Evolutionary conservation across 2,797 vertebrate genomes (phyloP).

Genomic region (Gymnoscopelus braueri): DNA sequence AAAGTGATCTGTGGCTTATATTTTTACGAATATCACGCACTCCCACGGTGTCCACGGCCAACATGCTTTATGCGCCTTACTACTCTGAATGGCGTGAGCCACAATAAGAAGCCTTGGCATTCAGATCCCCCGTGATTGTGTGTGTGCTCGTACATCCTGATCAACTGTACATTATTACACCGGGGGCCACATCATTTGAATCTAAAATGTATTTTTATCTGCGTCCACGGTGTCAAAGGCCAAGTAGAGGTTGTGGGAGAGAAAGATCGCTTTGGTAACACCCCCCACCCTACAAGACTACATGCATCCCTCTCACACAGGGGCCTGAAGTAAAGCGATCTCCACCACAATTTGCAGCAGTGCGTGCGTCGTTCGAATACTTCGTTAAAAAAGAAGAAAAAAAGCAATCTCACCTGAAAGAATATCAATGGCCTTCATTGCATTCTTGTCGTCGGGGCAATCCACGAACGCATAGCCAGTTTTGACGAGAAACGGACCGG

Average conservation of each 20-base stretch:
- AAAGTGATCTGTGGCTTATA: slow-evolving; percentile 45
- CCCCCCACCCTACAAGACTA: slow-evolving; percentile 57
- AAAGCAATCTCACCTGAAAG: slow-evolving; percentile 90
- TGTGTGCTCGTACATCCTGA: too few species aligned
- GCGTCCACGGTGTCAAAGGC: slow-evolving; percentile 72
- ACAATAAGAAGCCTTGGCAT: slow-evolving; percentile 17
- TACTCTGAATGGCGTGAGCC: slow-evolving; percentile 41
- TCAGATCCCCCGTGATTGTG: slow-evolving; percentile 27
- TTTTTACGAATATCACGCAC: slow-evolving; percentile 41
- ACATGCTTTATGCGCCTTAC: slow-evolving; percentile 38
- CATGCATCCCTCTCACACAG: slow-evolving; percentile 43
- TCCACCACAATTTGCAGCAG: slow-evolving; percentile 43
- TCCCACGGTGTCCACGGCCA: slow-evolving; percentile 50
- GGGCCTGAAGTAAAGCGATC: slow-evolving; percentile 44
- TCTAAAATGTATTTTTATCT: slow-evolving; percentile 35
- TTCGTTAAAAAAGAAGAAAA: slow-evolving; percentile 22
- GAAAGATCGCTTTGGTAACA: slow-evolving; percentile 61
- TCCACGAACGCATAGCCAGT: slow-evolving; percentile 98
- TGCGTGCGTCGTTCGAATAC: slow-evolving; percentile 26
- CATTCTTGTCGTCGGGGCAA: slow-evolving; percentile 96
- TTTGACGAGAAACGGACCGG: slow-evolving; percentile 94
- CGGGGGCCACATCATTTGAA: slow-evolving; percentile 18
- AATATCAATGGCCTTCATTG: slow-evolving; percentile 97
- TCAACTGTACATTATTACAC: too few species aligned
- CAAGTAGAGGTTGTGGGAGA: slow-evolving; percentile 71